These are phyloP conservation scores for Nasonia giraulti DNA, from an alignment of 1,140 invertebrate genomes.

Conservation along the genomic window DNA sequence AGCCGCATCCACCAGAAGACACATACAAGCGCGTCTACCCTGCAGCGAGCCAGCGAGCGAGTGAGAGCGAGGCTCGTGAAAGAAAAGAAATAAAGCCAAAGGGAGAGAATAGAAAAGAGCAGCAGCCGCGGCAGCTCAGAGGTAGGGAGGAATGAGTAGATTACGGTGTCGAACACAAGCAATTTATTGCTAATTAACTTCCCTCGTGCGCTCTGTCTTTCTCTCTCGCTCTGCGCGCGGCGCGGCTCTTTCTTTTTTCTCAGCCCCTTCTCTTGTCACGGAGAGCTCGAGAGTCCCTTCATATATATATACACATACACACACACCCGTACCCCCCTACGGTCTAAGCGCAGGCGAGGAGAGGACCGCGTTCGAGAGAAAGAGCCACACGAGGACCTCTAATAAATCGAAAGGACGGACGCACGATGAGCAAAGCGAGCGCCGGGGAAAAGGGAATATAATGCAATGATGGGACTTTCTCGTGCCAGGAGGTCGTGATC, in stretches of 20 bases:
- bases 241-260: conserved; percentile 11
- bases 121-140: background rate
- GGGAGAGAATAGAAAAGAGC: conserved; percentile 44
- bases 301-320: conserved; percentile 16
- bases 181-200: conserved; percentile 63
- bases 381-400: conserved; percentile 58
- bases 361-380: conserved; percentile 39
- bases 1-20: conserved; percentile 20
- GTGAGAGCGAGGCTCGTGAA: conserved; percentile 12
- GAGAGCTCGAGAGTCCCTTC: conserved; percentile 37
- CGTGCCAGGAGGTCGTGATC: conserved; percentile 66
- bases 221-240: background rate
- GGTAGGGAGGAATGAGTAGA: conserved; percentile 48
- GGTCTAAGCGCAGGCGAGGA: conserved; percentile 29
- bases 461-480: conserved; percentile 65
- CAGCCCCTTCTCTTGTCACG: conserved; percentile 29
- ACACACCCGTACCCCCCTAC: conserved; percentile 6
- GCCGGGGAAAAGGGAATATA: conserved; percentile 54
- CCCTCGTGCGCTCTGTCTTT: conserved; percentile 38
- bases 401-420: conserved; percentile 63
- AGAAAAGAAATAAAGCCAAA: conserved; percentile 38
- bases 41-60: conserved; percentile 35
- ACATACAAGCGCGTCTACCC: conserved; percentile 48
- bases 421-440: conserved; percentile 40
- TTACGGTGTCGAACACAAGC: conserved; percentile 55